Percentiles rank a stretch among this genome's conserved stretches.
Evolutionary conservation across 1,140 invertebrate genomes (phyloP).

Genomic region (Drosophila athabasca): DNA sequence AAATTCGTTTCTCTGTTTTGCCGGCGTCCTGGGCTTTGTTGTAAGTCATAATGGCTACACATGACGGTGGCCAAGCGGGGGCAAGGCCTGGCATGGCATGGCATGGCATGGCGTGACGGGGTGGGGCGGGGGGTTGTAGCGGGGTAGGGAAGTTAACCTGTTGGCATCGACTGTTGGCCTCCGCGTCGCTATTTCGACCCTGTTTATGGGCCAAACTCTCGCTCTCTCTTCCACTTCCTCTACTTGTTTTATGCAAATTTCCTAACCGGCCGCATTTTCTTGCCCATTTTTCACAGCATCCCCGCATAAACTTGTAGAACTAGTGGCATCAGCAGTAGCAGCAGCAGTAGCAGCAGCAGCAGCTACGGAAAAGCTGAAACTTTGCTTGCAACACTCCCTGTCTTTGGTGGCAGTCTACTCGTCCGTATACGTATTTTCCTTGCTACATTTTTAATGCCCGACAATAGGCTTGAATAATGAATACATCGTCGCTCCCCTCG

Average conservation of each 20-base stretch:
- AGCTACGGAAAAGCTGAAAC: constrained; percentile 39
- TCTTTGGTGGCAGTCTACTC: constrained; percentile 18
- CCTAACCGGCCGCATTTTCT: constrained; percentile 69
- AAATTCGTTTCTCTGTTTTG: constrained; percentile 75
- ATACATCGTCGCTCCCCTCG: constrained; percentile 44
- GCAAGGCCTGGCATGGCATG: neutral
- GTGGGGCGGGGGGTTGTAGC: too few species aligned
- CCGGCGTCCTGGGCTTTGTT: constrained; percentile 71
- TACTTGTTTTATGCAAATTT: constrained; percentile 72
- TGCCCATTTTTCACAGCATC: constrained; percentile 65
- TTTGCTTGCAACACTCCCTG: constrained; percentile 63
- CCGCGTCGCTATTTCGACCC: constrained; percentile 26
- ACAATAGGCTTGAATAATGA: constrained; percentile 77
- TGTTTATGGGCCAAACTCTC: constrained; percentile 78
- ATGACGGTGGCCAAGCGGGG: constrained; percentile 7
- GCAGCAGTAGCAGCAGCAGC: too few species aligned
- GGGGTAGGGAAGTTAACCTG: constrained; percentile 51
- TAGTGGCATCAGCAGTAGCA: constrained; percentile 14
- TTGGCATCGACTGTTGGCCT: constrained; percentile 59
- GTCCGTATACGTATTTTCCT: constrained; percentile 13
- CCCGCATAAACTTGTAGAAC: constrained; percentile 1
- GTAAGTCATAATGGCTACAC: constrained; percentile 73
- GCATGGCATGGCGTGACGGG: neutral
- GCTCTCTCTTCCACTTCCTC: constrained; percentile 14
- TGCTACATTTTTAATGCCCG: constrained; percentile 71